phyloP scores from a whole-genome alignment of 1,140 invertebrate species.

The Pogonomyrmex californicus region DNA sequence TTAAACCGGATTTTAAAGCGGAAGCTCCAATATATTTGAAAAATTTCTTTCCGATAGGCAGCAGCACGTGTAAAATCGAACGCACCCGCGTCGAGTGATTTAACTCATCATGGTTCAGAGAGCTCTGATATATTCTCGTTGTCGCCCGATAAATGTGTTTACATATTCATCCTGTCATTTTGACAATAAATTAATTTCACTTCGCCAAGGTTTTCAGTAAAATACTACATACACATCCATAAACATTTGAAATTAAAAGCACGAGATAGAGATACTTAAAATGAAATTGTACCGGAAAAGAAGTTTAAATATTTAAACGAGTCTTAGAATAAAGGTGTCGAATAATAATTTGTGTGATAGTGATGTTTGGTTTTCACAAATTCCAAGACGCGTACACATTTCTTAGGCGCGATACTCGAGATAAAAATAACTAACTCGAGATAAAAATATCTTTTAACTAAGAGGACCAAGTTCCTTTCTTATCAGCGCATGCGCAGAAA shows the following conservation, averaged over 20 bases:
- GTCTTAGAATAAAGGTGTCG: background rate
- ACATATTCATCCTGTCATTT: background rate
- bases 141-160: background rate
- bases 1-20: constrained; percentile 63
- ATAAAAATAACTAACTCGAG: background rate
- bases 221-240: background rate
- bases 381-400: background rate
- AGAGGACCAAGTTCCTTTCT: background rate
- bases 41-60: constrained; percentile 21
- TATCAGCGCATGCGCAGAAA: background rate
- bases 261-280: background rate
- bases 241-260: background rate
- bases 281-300: background rate
- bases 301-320: background rate
- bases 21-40: constrained; percentile 22
- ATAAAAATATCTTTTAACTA: constrained; percentile 13
- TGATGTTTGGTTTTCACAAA: background rate
- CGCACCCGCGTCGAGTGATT: constrained; percentile 4
- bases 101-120: constrained; percentile 14
- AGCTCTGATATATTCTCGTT: constrained; percentile 2
- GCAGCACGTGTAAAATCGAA: constrained; percentile 21
- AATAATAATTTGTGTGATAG: background rate
- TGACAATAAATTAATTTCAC: background rate
- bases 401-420: background rate
- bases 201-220: background rate